Percentiles rank a stretch among this genome's conserved stretches.
Conservation (phyloP, 1,140 invertebrate species). For the Armadillidium nasatum region DNA sequence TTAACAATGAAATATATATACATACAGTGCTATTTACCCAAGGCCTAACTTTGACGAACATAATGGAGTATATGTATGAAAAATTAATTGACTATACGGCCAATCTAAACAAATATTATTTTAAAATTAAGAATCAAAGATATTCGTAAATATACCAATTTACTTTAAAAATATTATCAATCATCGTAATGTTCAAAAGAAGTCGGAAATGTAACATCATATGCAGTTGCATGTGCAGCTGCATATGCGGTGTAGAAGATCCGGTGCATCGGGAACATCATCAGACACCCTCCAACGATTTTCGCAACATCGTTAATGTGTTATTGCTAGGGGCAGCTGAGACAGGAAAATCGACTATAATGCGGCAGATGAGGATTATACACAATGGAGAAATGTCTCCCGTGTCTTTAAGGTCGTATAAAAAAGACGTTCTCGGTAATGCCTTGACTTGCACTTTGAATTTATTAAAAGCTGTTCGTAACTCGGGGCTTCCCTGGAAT, state of each 20-base stretch:
- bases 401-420: slow-evolving; percentile 39
- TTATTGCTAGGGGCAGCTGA: slow-evolving; percentile 51
- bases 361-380: slow-evolving; percentile 77
- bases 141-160: too few relatives aligned
- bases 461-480: slow-evolving; percentile 33
- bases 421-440: slow-evolving; percentile 40
- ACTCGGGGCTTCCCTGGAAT: slow-evolving; percentile 35
- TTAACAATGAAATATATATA: too few relatives aligned
- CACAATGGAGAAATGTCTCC: slow-evolving; percentile 59
- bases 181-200: not conserved
- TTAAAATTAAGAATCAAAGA: too few relatives aligned
- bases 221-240: slow-evolving; percentile 6
- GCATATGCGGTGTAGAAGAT: not conserved
- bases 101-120: too few relatives aligned
- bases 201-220: not conserved
- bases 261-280: not conserved
- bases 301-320: slow-evolving; percentile 35
- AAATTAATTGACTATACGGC: too few relatives aligned
- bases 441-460: slow-evolving; percentile 36
- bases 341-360: slow-evolving; percentile 68
- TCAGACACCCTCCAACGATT: not conserved
- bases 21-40: too few relatives aligned
- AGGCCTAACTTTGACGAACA: too few relatives aligned
- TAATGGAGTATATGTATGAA: too few relatives aligned
- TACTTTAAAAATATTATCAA: too few relatives aligned